phyloP scores from a whole-genome alignment of 92 coral and sea anemone genomes.

The Palythoa caribaeorum region DNA sequence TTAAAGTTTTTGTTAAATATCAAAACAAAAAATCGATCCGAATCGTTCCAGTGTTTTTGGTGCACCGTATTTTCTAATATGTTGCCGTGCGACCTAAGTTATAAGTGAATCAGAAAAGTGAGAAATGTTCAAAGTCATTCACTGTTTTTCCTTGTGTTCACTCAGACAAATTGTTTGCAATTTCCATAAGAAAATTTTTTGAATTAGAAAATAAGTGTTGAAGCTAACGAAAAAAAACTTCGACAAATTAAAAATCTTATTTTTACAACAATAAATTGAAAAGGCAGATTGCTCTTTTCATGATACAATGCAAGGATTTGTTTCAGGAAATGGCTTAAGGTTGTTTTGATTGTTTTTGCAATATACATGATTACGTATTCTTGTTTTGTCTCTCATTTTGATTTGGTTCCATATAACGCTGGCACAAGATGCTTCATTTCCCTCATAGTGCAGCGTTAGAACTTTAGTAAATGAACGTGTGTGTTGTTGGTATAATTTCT shows the following conservation, averaged over 20 bases:
- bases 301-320: not conserved
- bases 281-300: not conserved
- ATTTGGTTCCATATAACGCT: not conserved
- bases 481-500: not conserved
- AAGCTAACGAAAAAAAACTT: not conserved
- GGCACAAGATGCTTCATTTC: not conserved
- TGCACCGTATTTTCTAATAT: not conserved
- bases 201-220: not conserved
- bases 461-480: not conserved
- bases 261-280: not conserved
- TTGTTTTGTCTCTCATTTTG: not conserved
- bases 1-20: not conserved
- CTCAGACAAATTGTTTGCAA: not conserved
- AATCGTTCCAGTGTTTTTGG: not conserved
- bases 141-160: not conserved
- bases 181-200: not conserved
- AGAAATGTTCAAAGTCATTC: not conserved
- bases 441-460: not conserved
- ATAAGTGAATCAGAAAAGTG: not conserved
- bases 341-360: not conserved
- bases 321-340: conserved; percentile 15
- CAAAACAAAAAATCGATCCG: not conserved
- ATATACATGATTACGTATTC: not conserved
- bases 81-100: not conserved
- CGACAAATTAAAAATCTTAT: not conserved